Conservation (phyloP, 2,113 vertebrate genomes). For the Notarius quadriscutis region DNA sequence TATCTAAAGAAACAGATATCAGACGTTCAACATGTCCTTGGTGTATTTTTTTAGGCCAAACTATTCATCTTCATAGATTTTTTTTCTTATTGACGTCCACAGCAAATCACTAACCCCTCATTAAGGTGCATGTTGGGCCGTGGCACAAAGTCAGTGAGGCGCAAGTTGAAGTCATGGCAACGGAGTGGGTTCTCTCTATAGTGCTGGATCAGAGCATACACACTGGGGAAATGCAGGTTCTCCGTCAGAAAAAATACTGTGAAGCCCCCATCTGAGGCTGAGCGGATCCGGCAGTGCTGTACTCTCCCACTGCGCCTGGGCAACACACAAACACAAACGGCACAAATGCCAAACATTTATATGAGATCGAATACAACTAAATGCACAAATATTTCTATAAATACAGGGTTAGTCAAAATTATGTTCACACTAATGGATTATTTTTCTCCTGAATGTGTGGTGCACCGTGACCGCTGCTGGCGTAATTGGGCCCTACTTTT, state of each 20-base stretch:
- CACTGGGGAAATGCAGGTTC: constrained; percentile 84
- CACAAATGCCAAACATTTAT: background rate
- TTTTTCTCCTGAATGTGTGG: too few relatives aligned
- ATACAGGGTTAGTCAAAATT: too few relatives aligned
- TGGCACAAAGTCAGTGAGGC: constrained; percentile 86
- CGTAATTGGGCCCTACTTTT: too few relatives aligned
- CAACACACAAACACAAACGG: constrained; percentile 20
- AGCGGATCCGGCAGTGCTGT: constrained; percentile 93
- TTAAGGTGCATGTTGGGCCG: constrained; percentile 81
- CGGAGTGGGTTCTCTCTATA: constrained; percentile 87
- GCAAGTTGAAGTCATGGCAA: constrained; percentile 90
- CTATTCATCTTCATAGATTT: background rate
- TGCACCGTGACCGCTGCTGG: too few relatives aligned
- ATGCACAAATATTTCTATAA: constrained; percentile 3
- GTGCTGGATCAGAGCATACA: constrained; percentile 88
- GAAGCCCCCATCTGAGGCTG: constrained; percentile 70
- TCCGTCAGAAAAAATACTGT: constrained; percentile 86
- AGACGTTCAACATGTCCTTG: background rate
- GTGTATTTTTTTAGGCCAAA: too few relatives aligned
- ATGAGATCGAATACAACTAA: too few relatives aligned
- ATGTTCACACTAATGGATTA: too few relatives aligned
- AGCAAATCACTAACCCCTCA: constrained; percentile 77
- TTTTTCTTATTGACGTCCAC: background rate
- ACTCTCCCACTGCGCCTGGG: constrained; percentile 86
- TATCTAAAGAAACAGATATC: background rate